Evolutionary conservation across 2,888 invertebrate genomes (phyloP), one percentile per base, ranked within the genome.

Genomic region (Gastracanthus pulcherrimus): DNA sequence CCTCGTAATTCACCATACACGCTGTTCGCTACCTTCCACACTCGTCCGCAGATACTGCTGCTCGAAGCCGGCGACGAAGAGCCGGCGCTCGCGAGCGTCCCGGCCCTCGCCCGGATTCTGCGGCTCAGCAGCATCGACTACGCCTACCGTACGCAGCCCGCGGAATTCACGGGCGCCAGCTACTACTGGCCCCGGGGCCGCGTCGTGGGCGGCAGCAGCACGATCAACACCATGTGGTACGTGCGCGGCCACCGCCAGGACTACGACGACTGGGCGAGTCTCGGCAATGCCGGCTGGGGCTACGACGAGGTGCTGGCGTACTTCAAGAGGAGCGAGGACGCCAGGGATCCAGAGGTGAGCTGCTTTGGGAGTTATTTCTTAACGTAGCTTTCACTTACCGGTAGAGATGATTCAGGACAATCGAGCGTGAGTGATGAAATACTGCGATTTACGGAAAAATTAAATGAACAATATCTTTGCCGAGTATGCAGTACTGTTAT

Each of bases 31-130:
- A n/a, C n/a, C n/a, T n/a, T n/a, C n/a, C n/a, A n/a, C n/a, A n/a
- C n/a, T n/a, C n/a, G n/a, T n/a, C n/a, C n/a, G n/a, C 19, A 80
- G 80, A 36, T 80, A 48, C 69, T 80, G 31, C 38, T 82, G 23
- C 41, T 69, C 13, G 78, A 72, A 51, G 75, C 75, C 19, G 80
- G 80, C 6, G 60, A 36, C 29, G 80, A 75, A 19, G 80, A 80
- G 31, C 75, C 80, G 11, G 29, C 51, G 13, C 75, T 80, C 1
- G 64, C 75, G 41, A 38, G 45, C 19, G 69, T 75, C 16, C 80
- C 80, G 16, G 80, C 72, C n/a, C 51, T 79, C n/a, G 78, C 71
- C 64, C 36, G 31, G 36, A 34, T 64, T 64, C 31, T 64, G 31
- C 36, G 38, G 45, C 41, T 26, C 67, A 51, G 48, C 45, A 51